Percentiles rank a stretch among this genome's conserved stretches.
Conservation (phyloP, 2,113 vertebrate species). For the Telmatochromis sp. region DNA sequence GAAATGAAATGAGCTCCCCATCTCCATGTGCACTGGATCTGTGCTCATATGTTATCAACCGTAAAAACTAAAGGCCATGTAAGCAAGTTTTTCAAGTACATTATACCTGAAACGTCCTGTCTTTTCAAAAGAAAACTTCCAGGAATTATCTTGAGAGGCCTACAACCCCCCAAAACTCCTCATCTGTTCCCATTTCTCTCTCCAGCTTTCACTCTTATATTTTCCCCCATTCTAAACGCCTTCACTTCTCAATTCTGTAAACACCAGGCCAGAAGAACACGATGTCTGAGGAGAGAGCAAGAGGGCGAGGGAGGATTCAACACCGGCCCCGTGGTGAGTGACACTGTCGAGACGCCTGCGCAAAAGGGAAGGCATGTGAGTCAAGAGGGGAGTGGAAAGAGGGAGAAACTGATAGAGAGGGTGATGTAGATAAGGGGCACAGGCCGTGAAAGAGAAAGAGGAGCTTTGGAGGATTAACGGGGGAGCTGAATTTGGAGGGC, state of each 20-base stretch:
- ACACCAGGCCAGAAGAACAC: slow-evolving; percentile 45
- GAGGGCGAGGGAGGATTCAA: slow-evolving; percentile 13
- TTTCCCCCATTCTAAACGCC: background rate
- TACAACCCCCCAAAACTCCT: background rate
- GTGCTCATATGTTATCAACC: background rate
- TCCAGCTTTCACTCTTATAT: background rate
- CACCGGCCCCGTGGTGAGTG: slow-evolving; percentile 40
- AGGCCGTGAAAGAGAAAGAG: background rate
- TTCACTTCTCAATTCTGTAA: background rate
- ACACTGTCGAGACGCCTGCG: slow-evolving; percentile 10
- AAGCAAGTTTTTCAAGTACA: background rate
- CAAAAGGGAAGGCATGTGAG: background rate
- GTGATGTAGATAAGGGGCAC: background rate
- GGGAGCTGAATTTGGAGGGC: slow-evolving; percentile 36
- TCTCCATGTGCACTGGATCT: background rate
- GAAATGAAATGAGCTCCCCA: background rate
- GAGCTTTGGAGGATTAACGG: slow-evolving; percentile 35
- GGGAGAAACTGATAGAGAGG: slow-evolving; percentile 8
- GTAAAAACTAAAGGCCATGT: background rate
- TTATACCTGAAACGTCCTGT: background rate
- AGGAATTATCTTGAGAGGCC: background rate
- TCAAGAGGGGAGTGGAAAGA: slow-evolving; percentile 11
- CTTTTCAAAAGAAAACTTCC: background rate
- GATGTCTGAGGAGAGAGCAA: slow-evolving; percentile 19
- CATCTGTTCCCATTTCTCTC: background rate